Conservation (phyloP, 2,888 invertebrate species). For the Microdon myrmicae region DNA sequence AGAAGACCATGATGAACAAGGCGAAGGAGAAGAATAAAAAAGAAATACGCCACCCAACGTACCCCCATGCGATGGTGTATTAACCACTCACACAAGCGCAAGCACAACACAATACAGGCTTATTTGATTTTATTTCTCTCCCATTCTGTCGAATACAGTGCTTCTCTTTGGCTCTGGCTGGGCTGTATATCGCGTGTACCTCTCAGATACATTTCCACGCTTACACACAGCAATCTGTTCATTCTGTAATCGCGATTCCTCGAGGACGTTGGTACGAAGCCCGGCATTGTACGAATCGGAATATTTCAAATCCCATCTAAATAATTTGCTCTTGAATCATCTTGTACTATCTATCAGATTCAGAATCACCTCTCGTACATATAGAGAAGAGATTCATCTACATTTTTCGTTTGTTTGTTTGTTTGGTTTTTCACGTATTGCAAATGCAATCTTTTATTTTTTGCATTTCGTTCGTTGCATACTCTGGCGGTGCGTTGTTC, state of each 20-base stretch:
- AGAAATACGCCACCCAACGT: constrained; percentile 11
- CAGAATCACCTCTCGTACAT: no score
- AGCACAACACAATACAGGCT: constrained; percentile 2
- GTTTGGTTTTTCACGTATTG: constrained; percentile 2
- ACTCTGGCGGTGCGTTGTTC: constrained; percentile 20
- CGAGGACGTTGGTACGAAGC: constrained; percentile 66
- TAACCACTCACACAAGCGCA: constrained; percentile 6
- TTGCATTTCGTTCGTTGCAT: constrained; percentile 16
- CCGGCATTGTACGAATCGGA: constrained; percentile 49
- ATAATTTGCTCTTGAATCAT: no score
- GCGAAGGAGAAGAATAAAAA: constrained; percentile 50
- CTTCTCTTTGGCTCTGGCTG: constrained; percentile 11
- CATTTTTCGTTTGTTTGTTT: constrained; percentile 18
- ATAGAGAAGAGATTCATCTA: constrained; percentile 25
- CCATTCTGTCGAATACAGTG: constrained; percentile 24
- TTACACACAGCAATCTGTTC: constrained; percentile 67
- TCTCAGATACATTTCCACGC: constrained; percentile 62
- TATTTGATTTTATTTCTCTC: constrained; percentile 19
- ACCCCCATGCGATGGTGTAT: constrained; percentile 8
- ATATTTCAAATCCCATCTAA: constrained; percentile 19
- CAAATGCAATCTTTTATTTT: no score
- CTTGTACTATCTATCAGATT: no score
- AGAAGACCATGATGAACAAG: constrained; percentile 39
- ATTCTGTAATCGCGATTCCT: constrained; percentile 68
- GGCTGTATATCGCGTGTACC: constrained; percentile 34